Percentiles rank a stretch among this genome's conserved stretches.
phyloP scores from a whole-genome alignment of 2,888 invertebrate genomes.

The Pocota personata region DNA sequence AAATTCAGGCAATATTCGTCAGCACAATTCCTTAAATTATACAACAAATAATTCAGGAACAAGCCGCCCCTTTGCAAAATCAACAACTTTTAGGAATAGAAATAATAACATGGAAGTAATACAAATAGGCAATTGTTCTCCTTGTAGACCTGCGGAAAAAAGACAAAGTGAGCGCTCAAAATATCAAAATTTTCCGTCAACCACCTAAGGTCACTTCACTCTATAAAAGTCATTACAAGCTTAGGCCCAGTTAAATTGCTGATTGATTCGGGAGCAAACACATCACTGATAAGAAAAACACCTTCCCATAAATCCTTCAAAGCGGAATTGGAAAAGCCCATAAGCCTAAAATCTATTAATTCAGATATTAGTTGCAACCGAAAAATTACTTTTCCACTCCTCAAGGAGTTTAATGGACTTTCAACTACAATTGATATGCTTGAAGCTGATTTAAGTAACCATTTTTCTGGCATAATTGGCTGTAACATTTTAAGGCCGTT shows the following conservation, averaged over 20 bases:
- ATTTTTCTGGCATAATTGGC: too few relatives aligned
- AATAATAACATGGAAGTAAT: constrained; percentile 6
- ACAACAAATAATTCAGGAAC: not conserved
- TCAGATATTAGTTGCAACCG: not conserved
- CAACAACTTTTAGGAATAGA: not conserved
- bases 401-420: constrained; percentile 10
- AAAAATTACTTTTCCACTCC: not conserved
- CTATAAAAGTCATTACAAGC: not conserved
- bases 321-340: too few relatives aligned
- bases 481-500: too few relatives aligned
- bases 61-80: not conserved
- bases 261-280: too few relatives aligned
- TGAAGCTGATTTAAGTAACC: too few relatives aligned
- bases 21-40: not conserved
- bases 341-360: constrained; percentile 11
- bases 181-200: not conserved
- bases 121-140: not conserved
- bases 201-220: constrained; percentile 13
- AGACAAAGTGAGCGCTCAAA: not conserved
- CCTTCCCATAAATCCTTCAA: too few relatives aligned
- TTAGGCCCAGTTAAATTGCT: constrained; percentile 2
- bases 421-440: too few relatives aligned
- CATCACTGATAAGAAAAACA: too few relatives aligned
- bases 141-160: not conserved
- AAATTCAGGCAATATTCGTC: not conserved